Evolutionary conservation across 2,888 invertebrate genomes (phyloP), one percentile per base, ranked within the genome.

Genomic region (Adelphocoris suturalis): DNA sequence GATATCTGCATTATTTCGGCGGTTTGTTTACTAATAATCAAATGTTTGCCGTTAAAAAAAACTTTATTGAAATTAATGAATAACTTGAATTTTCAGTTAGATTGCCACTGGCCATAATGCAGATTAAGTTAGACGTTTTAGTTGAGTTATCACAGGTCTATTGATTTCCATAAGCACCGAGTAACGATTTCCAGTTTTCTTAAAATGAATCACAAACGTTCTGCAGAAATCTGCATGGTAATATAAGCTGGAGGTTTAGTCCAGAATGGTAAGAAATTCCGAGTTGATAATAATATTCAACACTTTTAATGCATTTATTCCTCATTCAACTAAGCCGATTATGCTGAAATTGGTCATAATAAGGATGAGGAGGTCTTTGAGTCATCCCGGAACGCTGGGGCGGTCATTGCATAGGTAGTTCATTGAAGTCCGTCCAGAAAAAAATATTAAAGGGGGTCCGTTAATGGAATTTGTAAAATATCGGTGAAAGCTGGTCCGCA

Each of bases 291-390:
- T 37, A 37, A 4, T 37, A 37, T 12, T 52, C 16, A 3, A 16
- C 52, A 11, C 57, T 57, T 57, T 7, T 37, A 37, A 57, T 57
- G 57, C 7, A n/a, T 5, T 5, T 16, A 57, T 57, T n/a, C n/a
- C 57, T 57, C 57, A n/a, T 57, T n/a, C 16, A 57, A 57, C 5
- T n/a, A 57, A 57, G 57, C 57, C 57, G 57, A 57, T 57, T 52
- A 52, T 52, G 1, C 52, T 52, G 5, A 52, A n/a, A 57, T 57
- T n/a, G 14, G 14, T 7, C 57, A 7, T n/a, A 7, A n/a, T 57
- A 57, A 2, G 57, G 57, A 16, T 7, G 7, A 37, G 37, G 37
- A 4, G 37, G 2, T n/a, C 7, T 14, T 57, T n/a, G n/a, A n/a
- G n/a, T 7, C 7, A n/a, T 57, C 0, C 16, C 5, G 57, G 16